A percentile compares a stretch with the other conserved stretches of the same genome.
These are phyloP conservation scores for Muschampia plurimacula DNA, from an alignment of 2,888 invertebrate species.

Conservation along the genomic window DNA sequence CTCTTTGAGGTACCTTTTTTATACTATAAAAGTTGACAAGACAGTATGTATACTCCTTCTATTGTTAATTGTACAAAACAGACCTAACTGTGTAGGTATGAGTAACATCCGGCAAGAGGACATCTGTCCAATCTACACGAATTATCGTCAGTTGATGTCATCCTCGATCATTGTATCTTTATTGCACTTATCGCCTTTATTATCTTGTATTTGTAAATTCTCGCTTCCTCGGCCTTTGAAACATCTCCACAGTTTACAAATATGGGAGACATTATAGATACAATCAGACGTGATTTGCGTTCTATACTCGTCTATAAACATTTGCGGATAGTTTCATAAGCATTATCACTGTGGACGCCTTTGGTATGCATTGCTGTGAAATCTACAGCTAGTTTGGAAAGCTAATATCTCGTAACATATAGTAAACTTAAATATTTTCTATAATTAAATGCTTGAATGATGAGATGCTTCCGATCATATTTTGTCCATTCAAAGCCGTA, in stretches of 20 bases:
- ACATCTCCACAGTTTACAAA: conserved; percentile 35
- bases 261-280: conserved; percentile 35
- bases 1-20: too few relatives aligned
- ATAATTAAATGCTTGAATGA: conserved; percentile 13
- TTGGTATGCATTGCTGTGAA: neutral
- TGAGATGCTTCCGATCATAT: conserved; percentile 4
- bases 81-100: conserved; percentile 58
- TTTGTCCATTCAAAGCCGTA: conserved; percentile 2
- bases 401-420: neutral
- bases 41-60: neutral
- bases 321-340: conserved; percentile 22
- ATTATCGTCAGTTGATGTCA: conserved; percentile 62
- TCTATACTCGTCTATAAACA: conserved; percentile 16
- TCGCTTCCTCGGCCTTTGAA: conserved; percentile 33
- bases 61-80: conserved; percentile 20
- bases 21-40: neutral
- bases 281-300: conserved; percentile 30
- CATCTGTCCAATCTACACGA: conserved; percentile 67
- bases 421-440: conserved; percentile 11
- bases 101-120: conserved; percentile 75
- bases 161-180: conserved; percentile 56
- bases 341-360: conserved; percentile 14
- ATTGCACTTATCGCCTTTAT: conserved; percentile 51
- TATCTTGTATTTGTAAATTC: conserved; percentile 41
- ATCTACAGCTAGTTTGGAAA: conserved; percentile 7